Conservation (phyloP, 1,140 invertebrate species). For the Aphis craccivora region DNA sequence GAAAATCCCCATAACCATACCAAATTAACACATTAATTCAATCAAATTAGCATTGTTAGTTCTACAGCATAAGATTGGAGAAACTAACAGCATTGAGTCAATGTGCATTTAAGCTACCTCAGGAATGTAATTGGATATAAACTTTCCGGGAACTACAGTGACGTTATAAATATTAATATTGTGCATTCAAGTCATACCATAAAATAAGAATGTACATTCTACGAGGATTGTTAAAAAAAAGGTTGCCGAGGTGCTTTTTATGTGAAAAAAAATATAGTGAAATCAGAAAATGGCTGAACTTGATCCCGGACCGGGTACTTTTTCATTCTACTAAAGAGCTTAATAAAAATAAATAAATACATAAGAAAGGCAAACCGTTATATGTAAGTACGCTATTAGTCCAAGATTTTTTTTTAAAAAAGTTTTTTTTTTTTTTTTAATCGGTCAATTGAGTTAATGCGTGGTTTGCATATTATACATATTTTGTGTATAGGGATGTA, state of each 20-base stretch:
- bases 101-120: not conserved
- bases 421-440: not conserved
- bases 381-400: not conserved
- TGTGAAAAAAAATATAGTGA: conserved; percentile 5
- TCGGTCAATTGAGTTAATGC: not conserved
- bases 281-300: conserved; percentile 34
- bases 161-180: conserved; percentile 57
- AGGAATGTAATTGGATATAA: conserved; percentile 50
- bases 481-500: not conserved
- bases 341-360: conserved; percentile 39
- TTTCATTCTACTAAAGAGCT: not conserved
- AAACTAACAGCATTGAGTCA: conserved; percentile 5
- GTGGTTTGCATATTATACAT: not conserved
- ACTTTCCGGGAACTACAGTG: not conserved
- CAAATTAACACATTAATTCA: not conserved
- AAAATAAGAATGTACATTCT: conserved; percentile 13
- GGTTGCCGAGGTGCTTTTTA: not conserved
- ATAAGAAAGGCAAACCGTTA: not conserved
- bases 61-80: not conserved
- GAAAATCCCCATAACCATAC: not conserved
- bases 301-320: not conserved
- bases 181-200: conserved; percentile 33
- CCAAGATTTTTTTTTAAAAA: not conserved
- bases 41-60: conserved; percentile 35
- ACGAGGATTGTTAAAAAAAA: not conserved